Base-by-base conservation (phyloP, 2,888 invertebrate genomes). In the Petrolisthes cinctipes region DNA sequence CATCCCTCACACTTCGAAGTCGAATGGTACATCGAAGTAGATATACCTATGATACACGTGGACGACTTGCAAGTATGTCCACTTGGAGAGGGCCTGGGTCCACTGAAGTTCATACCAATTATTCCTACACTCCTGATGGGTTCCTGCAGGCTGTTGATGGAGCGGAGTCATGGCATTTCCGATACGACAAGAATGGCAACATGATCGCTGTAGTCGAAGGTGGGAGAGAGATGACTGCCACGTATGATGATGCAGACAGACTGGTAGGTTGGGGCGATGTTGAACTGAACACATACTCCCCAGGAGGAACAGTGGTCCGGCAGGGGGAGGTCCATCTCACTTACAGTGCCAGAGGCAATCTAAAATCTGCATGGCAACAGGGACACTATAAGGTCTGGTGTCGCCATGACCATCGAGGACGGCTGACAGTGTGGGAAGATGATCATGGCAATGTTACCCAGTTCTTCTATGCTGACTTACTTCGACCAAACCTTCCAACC, bases 141-240 rank as follows among this genome's bases (percentile, higher is more conserved):
- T 97, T 98, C 92, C 95, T 99, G 6, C 95, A 97, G 91, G 98
- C 98, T 93, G 97, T 98, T 0, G 95, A 96, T 54, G 97, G 97
- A 5, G 94, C 95, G 51, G 97, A 96, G 91, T 97, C 97, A 92
- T 98, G 97, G 97, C 97, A 97, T 92, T 98, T 97, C 92, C 95
- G 97, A 0, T 97, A 97, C 92, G 98, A 98, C 93, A 97, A 97
- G 92, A 98, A 98, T 92, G 98, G 98, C 75, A 99, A 99, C 92
- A 96, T 97, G 0, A 96, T 97, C 84, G 97, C 96, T 9, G 95
- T 97, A 3, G 96, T 96, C 57, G 97, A 97, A 92, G 93, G 93
- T 90, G 93, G 93, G 90, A 92, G 92, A 17, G 89, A 86, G 53
- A 96, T 96, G 91, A 96, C 96, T 4, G 91, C 98, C 53, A 97